phyloP scores from a whole-genome alignment of 2,113 vertebrate species.

The Myotis brandtii region DNA sequence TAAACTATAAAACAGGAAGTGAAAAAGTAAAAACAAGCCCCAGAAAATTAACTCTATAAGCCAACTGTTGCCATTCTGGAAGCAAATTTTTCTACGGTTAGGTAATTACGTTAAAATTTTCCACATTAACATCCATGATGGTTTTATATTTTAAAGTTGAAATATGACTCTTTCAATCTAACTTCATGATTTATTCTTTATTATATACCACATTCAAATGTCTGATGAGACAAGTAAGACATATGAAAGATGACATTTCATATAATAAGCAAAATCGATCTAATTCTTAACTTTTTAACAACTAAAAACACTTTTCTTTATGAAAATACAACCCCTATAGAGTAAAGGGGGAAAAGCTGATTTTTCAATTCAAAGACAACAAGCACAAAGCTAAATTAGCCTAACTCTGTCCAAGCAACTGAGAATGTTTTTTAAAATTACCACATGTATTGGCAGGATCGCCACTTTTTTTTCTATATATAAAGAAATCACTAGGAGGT shows the following conservation, averaged over 20 bases:
- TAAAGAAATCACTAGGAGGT: background rate
- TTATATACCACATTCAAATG: constrained; percentile 8
- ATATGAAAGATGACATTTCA: background rate
- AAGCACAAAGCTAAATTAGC: background rate
- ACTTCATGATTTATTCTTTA: constrained; percentile 10
- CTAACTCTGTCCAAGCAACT: background rate
- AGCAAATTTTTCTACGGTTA: constrained; percentile 41
- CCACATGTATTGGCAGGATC: background rate
- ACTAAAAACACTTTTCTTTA: background rate
- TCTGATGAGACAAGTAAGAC: constrained; percentile 20
- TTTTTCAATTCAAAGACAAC: background rate
- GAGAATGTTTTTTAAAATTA: background rate
- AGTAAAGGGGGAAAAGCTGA: background rate
- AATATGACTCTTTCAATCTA: constrained; percentile 48
- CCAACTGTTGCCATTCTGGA: background rate
- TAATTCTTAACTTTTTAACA: background rate
- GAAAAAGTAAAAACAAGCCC: background rate
- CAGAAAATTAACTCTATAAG: constrained; percentile 48
- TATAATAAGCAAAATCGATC: constrained; percentile 2
- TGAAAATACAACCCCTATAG: background rate
- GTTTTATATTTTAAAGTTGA: constrained; percentile 58
- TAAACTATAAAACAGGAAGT: constrained; percentile 1
- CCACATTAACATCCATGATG: background rate
- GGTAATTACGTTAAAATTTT: constrained; percentile 53
- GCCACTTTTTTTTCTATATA: background rate